Base-by-base conservation (phyloP, 2,113 vertebrate species). In the Rostratula benghalensis region DNA sequence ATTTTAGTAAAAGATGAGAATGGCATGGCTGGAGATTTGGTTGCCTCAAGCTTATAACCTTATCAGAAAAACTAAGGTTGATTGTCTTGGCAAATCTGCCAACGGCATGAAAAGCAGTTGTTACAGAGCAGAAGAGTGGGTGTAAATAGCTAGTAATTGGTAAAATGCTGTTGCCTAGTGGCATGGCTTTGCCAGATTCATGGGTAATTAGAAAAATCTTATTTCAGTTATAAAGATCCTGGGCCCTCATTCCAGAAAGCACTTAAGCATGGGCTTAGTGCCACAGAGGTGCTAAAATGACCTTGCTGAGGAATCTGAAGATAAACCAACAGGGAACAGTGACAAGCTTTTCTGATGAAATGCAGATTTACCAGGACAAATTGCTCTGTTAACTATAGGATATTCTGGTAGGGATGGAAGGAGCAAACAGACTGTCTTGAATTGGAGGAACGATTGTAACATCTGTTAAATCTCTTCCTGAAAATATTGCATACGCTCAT, bases 1-100 rank as follows among this genome's bases (percentile, higher is more conserved):
- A 80, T 75, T 74, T 95, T 28, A 95, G 70, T 68, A 41, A 61
- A 64, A 95, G 41, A 95, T 64, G 82, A 96, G 60, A 94, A n/a
- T 37, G 39, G 64, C 79, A 24, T 92, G 84, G 63, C 91, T 97
- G 67, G 71, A 90, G 90, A 77, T 82, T 90, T 80, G 89, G 80
- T 74, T 95, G 95, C 97, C 95, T 93, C 56, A 25, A 97, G 96
- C 84, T 85, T 95, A 97, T 97, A 97, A 97, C 96, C 94, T 97
- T 97, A 93, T 96, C 96, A 95, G 94, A 30, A 95, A 96, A 95
- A 87, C 82, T 50, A 30, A 94, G 73, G 71, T 96, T 78, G 81
- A 97, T 96, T 78, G 88, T 91, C 45, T 76, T 95, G 90, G 95
- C 96, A 97, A 95, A 83, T 82, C 51, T 91, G 91, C 82, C 92